Percentiles rank a stretch among this genome's conserved stretches.
Conservation (phyloP, 2,888 invertebrate species). For the Tolmerus cingulatus region DNA sequence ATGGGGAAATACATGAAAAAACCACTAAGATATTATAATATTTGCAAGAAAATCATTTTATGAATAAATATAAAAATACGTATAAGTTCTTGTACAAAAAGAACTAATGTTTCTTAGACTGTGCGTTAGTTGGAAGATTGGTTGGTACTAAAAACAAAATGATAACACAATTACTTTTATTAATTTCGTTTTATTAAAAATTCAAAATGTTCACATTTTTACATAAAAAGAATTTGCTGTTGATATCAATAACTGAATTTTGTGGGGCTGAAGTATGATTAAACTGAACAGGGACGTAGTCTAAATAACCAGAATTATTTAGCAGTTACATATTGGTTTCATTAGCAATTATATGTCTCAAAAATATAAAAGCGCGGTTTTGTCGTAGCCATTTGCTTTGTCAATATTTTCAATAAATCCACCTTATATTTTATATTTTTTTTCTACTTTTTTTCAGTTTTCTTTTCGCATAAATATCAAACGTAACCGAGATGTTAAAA, state of each 20-base stretch:
- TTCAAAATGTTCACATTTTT: constrained; percentile 28
- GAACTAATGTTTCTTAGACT: no score
- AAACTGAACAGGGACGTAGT: not conserved
- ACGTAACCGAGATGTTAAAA: constrained; percentile 11
- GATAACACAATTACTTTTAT: not conserved
- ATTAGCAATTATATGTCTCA: not conserved
- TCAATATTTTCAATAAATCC: not conserved
- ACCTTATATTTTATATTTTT: not conserved
- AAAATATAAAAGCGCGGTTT: not conserved
- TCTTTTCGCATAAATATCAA: not conserved
- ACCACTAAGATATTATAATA: no score
- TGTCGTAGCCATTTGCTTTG: not conserved
- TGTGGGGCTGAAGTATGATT: not conserved
- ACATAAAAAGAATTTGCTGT: not conserved
- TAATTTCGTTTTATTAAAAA: constrained; percentile 21
- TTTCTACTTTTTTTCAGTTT: not conserved
- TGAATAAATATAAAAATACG: no score
- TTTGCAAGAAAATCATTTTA: no score
- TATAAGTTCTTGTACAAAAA: no score
- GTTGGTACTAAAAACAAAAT: not conserved
- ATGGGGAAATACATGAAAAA: no score
- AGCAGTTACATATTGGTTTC: not conserved
- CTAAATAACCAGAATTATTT: not conserved
- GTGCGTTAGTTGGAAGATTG: not conserved
- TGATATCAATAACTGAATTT: not conserved